phyloP scores from a whole-genome alignment of 2,797 vertebrate species.

The Chelidonichthys spinosus region DNA sequence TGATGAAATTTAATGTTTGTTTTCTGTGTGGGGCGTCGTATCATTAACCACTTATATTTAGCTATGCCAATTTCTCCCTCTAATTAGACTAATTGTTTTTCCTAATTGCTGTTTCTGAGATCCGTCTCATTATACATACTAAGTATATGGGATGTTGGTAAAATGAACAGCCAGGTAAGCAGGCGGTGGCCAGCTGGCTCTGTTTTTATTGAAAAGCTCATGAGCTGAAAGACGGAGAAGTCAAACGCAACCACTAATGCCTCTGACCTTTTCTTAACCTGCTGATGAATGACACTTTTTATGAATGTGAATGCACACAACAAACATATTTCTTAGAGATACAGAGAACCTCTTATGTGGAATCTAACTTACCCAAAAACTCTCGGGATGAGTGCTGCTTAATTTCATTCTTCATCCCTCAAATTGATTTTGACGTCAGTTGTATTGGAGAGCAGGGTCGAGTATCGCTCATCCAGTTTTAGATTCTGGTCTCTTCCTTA shows the following conservation, averaged over 20 bases:
- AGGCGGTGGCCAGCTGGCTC: conserved; percentile 50
- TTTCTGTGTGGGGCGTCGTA: conserved; percentile 11
- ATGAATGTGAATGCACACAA: not conserved
- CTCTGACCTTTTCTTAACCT: conserved; percentile 40
- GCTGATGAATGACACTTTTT: conserved; percentile 13
- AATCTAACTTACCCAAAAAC: conserved; percentile 3
- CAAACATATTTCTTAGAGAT: conserved; percentile 4
- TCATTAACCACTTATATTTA: conserved; percentile 34
- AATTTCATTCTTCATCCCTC: conserved; percentile 1
- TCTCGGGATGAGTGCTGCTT: not conserved
- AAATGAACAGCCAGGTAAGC: conserved; percentile 41
- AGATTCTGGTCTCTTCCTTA: too few species aligned
- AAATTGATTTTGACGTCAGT: conserved; percentile 32
- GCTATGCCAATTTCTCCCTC: conserved; percentile 17
- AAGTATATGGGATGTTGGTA: conserved; percentile 37
- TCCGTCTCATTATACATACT: conserved; percentile 40
- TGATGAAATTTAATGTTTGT: not conserved
- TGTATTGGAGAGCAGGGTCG: not conserved
- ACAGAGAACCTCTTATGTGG: not conserved
- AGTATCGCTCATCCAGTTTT: not conserved
- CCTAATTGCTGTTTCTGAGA: conserved; percentile 36
- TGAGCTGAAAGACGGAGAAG: conserved; percentile 43
- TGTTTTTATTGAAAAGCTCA: conserved; percentile 30
- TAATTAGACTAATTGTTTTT: conserved; percentile 49
- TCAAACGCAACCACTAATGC: conserved; percentile 21